A percentile compares a stretch with the other conserved stretches of the same genome.
phyloP scores from a whole-genome alignment of 2,797 vertebrate genomes.

The Ceyx erithaca region DNA sequence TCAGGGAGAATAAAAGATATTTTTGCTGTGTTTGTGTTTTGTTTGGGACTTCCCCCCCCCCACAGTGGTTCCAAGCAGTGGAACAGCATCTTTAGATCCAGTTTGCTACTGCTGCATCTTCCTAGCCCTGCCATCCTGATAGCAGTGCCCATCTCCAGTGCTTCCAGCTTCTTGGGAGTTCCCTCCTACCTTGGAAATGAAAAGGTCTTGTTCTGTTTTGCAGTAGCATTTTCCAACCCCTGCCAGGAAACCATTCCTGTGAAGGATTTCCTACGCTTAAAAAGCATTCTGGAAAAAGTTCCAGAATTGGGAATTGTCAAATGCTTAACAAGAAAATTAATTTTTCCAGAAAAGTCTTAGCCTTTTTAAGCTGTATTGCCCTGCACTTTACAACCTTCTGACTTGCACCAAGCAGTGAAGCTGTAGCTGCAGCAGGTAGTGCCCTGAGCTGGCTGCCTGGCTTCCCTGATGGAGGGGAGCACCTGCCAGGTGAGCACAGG shows the following conservation, averaged over 20 bases:
- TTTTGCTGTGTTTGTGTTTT: neutral
- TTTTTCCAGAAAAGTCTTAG: neutral
- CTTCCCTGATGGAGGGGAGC: accelerated
- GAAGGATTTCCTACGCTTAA: neutral
- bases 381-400: neutral
- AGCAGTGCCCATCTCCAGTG: neutral
- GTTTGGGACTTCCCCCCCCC: neutral
- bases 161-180: neutral
- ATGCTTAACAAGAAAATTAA: neutral
- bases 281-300: neutral
- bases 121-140: neutral
- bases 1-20: neutral
- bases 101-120: neutral
- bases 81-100: neutral
- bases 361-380: neutral
- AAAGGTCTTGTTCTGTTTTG: neutral
- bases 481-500: neutral
- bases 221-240: neutral
- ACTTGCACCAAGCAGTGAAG: neutral
- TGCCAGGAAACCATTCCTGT: accelerated
- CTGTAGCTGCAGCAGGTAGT: neutral
- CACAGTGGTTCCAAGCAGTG: neutral
- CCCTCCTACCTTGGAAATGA: neutral
- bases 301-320: neutral
- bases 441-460: neutral